Evolutionary conservation across 30 jellyfish, hydroid and myxozoan species (phyloP).

Genomic region (Aurelia aurita complex sp. Pacific): DNA sequence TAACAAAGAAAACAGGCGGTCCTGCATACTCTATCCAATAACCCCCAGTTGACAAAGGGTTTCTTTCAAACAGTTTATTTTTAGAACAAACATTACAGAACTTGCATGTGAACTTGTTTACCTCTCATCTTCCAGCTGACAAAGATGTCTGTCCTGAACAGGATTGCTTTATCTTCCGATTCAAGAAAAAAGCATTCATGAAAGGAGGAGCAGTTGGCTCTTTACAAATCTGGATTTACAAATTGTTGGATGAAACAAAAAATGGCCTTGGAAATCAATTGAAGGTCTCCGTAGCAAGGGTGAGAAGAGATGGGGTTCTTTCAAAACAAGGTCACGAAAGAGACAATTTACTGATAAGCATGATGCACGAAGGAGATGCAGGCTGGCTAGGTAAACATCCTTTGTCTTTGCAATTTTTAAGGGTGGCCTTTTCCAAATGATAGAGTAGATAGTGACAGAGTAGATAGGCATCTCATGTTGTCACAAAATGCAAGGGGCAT

Average conservation of each 20-base stretch:
- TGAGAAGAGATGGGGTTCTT: conserved; percentile 5
- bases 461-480: no score
- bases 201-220: conserved; percentile 49
- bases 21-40: no score
- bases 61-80: no score
- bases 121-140: conserved; percentile 32
- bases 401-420: neutral
- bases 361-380: conserved; percentile 60
- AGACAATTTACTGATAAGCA: conserved; percentile 36
- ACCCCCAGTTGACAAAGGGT: no score
- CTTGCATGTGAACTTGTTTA: neutral
- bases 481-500: no score
- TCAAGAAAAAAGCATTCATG: conserved; percentile 57
- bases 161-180: conserved; percentile 64
- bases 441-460: no score
- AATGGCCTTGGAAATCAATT: conserved; percentile 16
- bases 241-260: conserved; percentile 8
- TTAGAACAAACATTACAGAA: neutral
- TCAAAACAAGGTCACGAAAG: conserved; percentile 11
- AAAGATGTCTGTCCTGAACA: conserved; percentile 59
- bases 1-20: no score
- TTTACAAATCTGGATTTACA: conserved; percentile 58
- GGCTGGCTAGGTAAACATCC: conserved; percentile 62
- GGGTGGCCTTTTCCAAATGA: neutral
- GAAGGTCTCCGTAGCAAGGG: conserved; percentile 44